A percentile compares a stretch with the other conserved stretches of the same genome.
Evolutionary conservation across 2,113 vertebrate species (phyloP).

Genomic region (Pteronura brasiliensis): DNA sequence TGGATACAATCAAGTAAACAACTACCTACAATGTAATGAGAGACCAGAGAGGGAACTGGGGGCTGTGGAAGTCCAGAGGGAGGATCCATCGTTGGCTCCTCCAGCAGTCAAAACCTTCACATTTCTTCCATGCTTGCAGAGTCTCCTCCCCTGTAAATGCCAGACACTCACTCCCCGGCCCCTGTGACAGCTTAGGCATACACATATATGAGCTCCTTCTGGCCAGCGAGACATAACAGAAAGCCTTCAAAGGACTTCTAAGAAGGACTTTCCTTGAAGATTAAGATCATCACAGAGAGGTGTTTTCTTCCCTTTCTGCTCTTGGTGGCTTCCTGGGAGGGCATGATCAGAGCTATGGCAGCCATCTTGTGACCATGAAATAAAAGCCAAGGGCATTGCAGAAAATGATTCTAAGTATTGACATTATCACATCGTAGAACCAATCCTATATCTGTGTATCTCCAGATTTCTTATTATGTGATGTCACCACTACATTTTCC

Average conservation of each 20-base stretch:
- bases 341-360: not conserved
- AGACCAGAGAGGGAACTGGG: rapidly evolving
- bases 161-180: not conserved
- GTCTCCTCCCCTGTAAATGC: not conserved
- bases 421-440: not conserved
- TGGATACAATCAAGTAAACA: not conserved
- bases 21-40: not conserved
- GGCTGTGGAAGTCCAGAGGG: not conserved
- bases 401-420: not conserved
- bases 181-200: not conserved
- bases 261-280: not conserved
- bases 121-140: not conserved
- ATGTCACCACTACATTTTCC: not conserved
- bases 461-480: not conserved
- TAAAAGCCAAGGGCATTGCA: not conserved
- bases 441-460: not conserved
- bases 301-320: not conserved
- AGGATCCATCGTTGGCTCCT: not conserved
- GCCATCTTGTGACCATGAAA: not conserved
- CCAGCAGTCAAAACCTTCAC: not conserved
- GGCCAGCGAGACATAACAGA: not conserved
- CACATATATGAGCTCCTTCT: not conserved
- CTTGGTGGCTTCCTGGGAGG: not conserved
- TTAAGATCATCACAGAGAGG: not conserved
- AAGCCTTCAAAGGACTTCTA: not conserved